phyloP scores from a whole-genome alignment of 2,113 vertebrate species.

The Oncorhynchus masou region DNA sequence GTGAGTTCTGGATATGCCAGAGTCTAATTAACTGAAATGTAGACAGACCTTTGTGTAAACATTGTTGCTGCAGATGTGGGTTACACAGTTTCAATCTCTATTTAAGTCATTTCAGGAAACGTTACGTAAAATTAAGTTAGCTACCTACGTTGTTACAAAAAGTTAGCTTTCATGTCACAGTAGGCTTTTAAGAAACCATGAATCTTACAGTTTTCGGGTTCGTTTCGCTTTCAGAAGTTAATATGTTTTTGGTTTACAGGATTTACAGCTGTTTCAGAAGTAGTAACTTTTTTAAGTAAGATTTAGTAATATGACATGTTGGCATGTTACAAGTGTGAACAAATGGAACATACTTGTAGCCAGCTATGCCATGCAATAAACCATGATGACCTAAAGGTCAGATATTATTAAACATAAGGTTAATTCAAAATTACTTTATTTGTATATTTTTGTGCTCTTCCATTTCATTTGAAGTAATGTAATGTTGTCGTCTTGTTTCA shows the following conservation, averaged over 20 bases:
- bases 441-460: neutral
- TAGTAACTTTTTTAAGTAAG: neutral
- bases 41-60: slow-evolving; percentile 11
- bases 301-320: neutral
- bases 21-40: slow-evolving; percentile 8
- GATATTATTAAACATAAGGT: neutral
- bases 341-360: neutral
- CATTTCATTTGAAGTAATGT: neutral
- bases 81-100: neutral
- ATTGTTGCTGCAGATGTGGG: neutral
- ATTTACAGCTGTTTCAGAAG: neutral
- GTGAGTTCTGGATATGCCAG: slow-evolving; percentile 67
- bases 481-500: slow-evolving; percentile 51
- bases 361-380: neutral
- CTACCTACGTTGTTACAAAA: neutral
- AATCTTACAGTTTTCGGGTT: neutral
- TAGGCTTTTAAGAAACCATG: neutral
- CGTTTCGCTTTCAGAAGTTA: neutral
- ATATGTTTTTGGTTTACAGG: neutral
- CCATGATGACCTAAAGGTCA: neutral
- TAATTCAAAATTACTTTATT: neutral
- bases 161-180: neutral
- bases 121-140: neutral
- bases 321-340: neutral
- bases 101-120: neutral